These are phyloP conservation scores for Scolopax bukidnonensis DNA, from an alignment of 2,797 vertebrate genomes.

Conservation along the genomic window DNA sequence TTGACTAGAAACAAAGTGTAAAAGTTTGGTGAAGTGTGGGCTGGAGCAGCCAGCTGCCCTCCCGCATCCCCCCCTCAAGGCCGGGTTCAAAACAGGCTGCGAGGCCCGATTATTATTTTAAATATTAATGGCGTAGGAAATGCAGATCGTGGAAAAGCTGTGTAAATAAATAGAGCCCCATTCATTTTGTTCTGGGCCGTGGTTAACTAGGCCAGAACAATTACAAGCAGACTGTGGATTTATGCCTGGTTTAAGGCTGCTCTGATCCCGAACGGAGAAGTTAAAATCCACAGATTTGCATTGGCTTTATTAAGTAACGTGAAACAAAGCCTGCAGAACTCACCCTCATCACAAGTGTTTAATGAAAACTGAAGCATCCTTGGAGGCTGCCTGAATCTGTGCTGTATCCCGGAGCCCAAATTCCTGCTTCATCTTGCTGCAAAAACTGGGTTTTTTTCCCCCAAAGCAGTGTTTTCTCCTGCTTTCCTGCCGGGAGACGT, in stretches of 20 bases:
- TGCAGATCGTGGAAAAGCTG: not conserved
- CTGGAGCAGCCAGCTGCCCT: not conserved
- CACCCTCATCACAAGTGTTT: not conserved
- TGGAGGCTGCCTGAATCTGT: not conserved
- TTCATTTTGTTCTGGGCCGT: not conserved
- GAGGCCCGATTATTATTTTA: not conserved
- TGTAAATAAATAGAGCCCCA: not conserved
- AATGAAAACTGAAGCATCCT: not conserved
- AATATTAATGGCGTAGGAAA: not conserved
- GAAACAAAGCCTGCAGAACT: not conserved
- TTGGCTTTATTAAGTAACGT: not conserved
- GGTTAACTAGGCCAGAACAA: constrained; percentile 23
- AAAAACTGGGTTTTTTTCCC: too few relatives aligned
- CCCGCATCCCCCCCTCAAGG: not conserved
- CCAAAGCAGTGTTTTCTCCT: accelerated
- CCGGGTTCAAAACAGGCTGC: not conserved
- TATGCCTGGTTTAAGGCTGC: not conserved
- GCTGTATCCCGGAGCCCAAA: not conserved
- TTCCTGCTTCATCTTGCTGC: not conserved
- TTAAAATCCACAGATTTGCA: not conserved
- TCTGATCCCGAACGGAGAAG: not conserved
- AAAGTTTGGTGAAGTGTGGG: not conserved
- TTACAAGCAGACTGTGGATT: not conserved
- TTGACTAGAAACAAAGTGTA: not conserved
- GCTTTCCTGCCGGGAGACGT: accelerated